Evolutionary conservation across 1,140 invertebrate species (phyloP), one percentile per base, ranked within the genome.

Genomic region (Lucilia sericata): DNA sequence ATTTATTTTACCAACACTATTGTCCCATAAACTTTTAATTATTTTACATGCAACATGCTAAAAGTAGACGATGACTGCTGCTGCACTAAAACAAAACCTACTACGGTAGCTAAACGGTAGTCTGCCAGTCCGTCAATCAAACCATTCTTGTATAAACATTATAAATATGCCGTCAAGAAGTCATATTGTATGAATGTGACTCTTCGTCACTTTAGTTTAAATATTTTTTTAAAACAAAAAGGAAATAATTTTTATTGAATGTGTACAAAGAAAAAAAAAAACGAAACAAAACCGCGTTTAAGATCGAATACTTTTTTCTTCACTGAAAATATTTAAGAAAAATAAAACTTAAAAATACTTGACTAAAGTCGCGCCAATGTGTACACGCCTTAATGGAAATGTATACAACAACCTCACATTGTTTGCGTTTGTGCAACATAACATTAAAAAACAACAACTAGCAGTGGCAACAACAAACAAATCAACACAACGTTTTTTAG

Each of bases 311-410:
- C 1, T 55, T 17, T 55, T 55, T 17, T 17, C 0, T 55, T 55
- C n/a, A n/a, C n/a, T n/a, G n/a, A n/a, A n/a, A n/a, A n/a, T n/a
- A n/a, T 55, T 17, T 55, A 49, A 9, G 49, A 14, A 9, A 49
- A 49, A 49, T 49, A 14, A 82, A 30, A 2, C 42, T 19, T 17
- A 2, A 25, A 42, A 82, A 55, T 49, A 70, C 21, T 83, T 42
- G 21, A 74, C 2, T 30, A 19, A 30, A 82, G 84, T 51, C 84
- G 80, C 80, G 81, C 82, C 84, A 82, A 82, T 84, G 84, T 84
- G 84, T 84, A 84, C 84, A 82, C 84, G 84, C 60, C 84, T 84
- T 84, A 84, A 84, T 84, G 84, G 84, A 82, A 82, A 84, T 55
- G 74, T 80, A 84, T 81, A 84, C 84, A 55, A 55, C 51, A 42